Conservation (phyloP, 2,797 vertebrate species). For the Trematomus bernacchii region DNA sequence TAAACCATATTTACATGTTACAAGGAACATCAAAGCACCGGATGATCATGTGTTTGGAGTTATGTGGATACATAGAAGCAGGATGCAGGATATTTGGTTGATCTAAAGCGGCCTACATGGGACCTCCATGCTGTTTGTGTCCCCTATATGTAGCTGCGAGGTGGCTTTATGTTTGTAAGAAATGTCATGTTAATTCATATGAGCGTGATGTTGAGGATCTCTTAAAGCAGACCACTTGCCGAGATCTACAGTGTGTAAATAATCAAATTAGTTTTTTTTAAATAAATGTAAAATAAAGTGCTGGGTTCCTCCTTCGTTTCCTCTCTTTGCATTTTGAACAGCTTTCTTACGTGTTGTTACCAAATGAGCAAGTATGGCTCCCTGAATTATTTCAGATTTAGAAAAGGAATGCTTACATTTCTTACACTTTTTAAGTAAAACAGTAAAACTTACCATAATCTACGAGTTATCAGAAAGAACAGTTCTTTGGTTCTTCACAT, state of each 20-base stretch:
- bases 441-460: constrained; percentile 26
- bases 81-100: constrained; percentile 41
- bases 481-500: constrained; percentile 84
- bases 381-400: constrained; percentile 56
- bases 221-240: constrained; percentile 29
- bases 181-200: constrained; percentile 40
- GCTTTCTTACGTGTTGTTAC: constrained; percentile 32
- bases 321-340: constrained; percentile 3
- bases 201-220: constrained; percentile 44
- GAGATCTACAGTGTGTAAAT: constrained; percentile 49
- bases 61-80: constrained; percentile 36
- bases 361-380: constrained; percentile 51
- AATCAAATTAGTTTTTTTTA: constrained; percentile 51
- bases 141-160: constrained; percentile 27
- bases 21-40: constrained; percentile 35
- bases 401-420: constrained; percentile 45
- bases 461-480: constrained; percentile 62
- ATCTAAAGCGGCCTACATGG: constrained; percentile 28
- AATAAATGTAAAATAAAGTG: constrained; percentile 56
- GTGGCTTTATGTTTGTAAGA: constrained; percentile 40
- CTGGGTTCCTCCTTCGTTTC: constrained; percentile 33
- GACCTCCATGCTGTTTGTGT: constrained; percentile 28
- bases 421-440: constrained; percentile 49
- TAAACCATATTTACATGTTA: constrained; percentile 37
- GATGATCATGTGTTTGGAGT: constrained; percentile 44